A percentile compares a stretch with the other conserved stretches of the same genome.
These are phyloP conservation scores for Ptiloglossa arizonensis DNA, from an alignment of 1,140 invertebrate genomes.

Conservation along the genomic window DNA sequence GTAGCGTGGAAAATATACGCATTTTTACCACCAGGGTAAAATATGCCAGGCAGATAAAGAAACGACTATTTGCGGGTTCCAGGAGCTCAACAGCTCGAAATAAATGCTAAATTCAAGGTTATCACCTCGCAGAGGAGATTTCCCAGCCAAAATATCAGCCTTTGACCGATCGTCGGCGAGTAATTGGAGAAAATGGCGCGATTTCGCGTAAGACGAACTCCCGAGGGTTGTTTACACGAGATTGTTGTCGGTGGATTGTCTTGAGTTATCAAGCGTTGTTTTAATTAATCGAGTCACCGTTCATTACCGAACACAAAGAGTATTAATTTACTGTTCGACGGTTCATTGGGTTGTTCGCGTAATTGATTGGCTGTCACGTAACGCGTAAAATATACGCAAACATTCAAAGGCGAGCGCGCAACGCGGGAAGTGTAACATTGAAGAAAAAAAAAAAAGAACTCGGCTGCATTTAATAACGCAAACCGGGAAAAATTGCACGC, in stretches of 20 bases:
- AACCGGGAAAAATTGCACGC: conserved; percentile 34
- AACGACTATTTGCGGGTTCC: conserved; percentile 29
- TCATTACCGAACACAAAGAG: conserved; percentile 21
- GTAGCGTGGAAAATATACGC: neutral
- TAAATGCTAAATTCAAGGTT: conserved; percentile 14
- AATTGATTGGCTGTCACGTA: conserved; percentile 48
- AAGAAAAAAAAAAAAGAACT: no score
- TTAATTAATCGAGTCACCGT: conserved; percentile 9
- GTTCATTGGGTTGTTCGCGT: conserved; percentile 31
- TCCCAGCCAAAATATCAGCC: no score
- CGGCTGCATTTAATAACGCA: neutral
- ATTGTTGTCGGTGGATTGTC: neutral
- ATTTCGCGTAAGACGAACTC: no score
- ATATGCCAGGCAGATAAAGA: conserved; percentile 19
- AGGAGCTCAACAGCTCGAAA: conserved; percentile 18
- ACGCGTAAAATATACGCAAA: conserved; percentile 41
- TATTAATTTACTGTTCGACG: conserved; percentile 52
- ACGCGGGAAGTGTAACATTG: neutral
- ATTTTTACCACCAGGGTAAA: neutral
- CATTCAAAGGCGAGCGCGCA: conserved; percentile 24
- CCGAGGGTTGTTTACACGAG: neutral
- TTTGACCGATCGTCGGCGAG: no score
- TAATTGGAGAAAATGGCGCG: no score
- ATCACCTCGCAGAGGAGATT: no score
- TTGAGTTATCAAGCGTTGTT: neutral